Conservation (phyloP, 2,797 vertebrate species). For the Parotocinclus haroldoi region DNA sequence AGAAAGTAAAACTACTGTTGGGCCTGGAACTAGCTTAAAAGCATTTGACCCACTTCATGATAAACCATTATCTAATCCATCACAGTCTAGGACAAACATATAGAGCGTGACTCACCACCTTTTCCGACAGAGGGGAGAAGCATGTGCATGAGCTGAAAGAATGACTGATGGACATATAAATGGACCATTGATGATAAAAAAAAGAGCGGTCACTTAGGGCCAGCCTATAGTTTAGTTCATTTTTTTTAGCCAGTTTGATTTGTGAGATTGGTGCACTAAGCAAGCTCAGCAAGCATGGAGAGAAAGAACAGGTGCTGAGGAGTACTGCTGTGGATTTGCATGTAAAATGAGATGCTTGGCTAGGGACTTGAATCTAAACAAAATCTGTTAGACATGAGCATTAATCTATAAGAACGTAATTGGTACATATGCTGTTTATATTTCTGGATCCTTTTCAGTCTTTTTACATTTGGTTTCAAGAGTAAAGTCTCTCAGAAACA, state of each 20-base stretch:
- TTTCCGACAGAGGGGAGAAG: constrained; percentile 38
- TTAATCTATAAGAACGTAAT: constrained; percentile 1
- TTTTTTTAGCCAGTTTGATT: constrained; percentile 63
- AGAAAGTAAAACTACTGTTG: not conserved
- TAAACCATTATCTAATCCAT: constrained; percentile 33
- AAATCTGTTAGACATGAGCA: constrained; percentile 17
- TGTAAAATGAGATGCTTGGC: constrained; percentile 58
- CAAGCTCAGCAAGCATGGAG: constrained; percentile 51
- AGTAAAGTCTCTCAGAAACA: not conserved
- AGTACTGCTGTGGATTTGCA: constrained; percentile 66
- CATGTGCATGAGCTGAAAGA: constrained; percentile 56
- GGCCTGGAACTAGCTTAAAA: constrained; percentile 38
- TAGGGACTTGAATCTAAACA: constrained; percentile 55
- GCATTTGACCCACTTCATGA: constrained; percentile 59
- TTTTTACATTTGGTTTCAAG: constrained; percentile 3
- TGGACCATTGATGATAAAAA: constrained; percentile 55
- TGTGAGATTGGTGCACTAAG: constrained; percentile 58
- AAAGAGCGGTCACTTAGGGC: constrained; percentile 25
- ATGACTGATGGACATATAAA: constrained; percentile 68
- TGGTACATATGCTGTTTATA: constrained; percentile 14
- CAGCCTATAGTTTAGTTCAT: constrained; percentile 61
- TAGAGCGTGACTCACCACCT: constrained; percentile 25
- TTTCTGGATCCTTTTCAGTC: constrained; percentile 8
- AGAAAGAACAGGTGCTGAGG: constrained; percentile 68
- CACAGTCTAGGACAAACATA: constrained; percentile 32